Evolutionary conservation across 2,888 invertebrate species (phyloP).

Genomic region (Erebia ligea): DNA sequence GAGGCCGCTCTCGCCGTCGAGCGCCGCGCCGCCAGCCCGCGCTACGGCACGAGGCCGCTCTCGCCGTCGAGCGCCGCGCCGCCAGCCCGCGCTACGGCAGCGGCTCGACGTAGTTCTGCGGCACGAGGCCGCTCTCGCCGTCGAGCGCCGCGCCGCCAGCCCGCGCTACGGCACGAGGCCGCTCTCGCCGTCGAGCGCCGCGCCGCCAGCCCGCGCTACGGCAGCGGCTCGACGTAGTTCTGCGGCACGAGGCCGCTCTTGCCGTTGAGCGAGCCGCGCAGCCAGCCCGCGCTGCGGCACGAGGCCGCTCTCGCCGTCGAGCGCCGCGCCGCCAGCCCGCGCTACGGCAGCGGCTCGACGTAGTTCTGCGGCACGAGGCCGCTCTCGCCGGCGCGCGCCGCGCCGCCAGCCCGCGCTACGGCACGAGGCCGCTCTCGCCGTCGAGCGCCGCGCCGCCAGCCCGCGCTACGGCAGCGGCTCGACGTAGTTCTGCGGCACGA

Average conservation of each 20-base stretch:
- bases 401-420: constrained; percentile 89
- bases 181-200: constrained; percentile 79
- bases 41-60: no score
- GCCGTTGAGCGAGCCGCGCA: constrained; percentile 96
- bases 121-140: constrained; percentile 96
- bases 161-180: constrained; percentile 97
- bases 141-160: constrained; percentile 98
- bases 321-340: constrained; percentile 87
- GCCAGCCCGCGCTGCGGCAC: constrained; percentile 99
- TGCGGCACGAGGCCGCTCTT: constrained; percentile 96
- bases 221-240: constrained; percentile 89
- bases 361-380: constrained; percentile 93
- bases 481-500: constrained; percentile 98
- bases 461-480: constrained; percentile 87
- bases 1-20: no score
- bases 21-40: no score
- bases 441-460: constrained; percentile 95
- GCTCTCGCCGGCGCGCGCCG: constrained; percentile 94
- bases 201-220: constrained; percentile 69
- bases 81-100: constrained; percentile 87
- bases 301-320: no score
- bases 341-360: constrained; percentile 85
- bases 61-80: constrained; percentile 95
- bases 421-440: constrained; percentile 94
- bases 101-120: constrained; percentile 97